Conservation (phyloP, 2,113 vertebrate species). For the Spermophilus dauricus region DNA sequence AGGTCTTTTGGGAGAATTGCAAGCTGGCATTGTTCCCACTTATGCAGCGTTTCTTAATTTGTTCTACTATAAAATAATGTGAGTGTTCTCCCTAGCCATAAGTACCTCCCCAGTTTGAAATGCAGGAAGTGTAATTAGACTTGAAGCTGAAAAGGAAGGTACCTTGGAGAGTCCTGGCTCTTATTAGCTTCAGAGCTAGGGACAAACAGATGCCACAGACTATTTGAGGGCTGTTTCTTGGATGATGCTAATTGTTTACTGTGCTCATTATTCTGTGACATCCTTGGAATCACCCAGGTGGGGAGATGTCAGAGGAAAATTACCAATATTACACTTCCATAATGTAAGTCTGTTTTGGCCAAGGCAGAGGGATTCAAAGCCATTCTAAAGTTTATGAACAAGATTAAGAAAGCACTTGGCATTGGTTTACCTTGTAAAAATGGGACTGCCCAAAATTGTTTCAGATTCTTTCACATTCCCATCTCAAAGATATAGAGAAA, state of each 20-base stretch:
- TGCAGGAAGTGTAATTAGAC: slow-evolving; percentile 78
- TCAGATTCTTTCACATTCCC: neutral
- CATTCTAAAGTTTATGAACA: slow-evolving; percentile 19
- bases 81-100: slow-evolving; percentile 70
- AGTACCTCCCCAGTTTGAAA: slow-evolving; percentile 71
- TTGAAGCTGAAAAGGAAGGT: slow-evolving; percentile 76
- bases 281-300: slow-evolving; percentile 72
- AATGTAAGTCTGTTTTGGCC: slow-evolving; percentile 11
- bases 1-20: slow-evolving; percentile 62
- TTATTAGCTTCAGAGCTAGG: slow-evolving; percentile 67
- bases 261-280: slow-evolving; percentile 72
- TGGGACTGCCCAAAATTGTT: neutral
- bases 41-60: slow-evolving; percentile 78
- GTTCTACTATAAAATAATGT: slow-evolving; percentile 76
- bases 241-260: slow-evolving; percentile 75
- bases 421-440: slow-evolving; percentile 24
- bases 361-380: neutral
- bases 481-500: neutral
- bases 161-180: slow-evolving; percentile 70
- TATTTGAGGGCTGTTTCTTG: slow-evolving; percentile 58
- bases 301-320: slow-evolving; percentile 42
- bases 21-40: slow-evolving; percentile 64
- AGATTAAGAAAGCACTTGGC: neutral
- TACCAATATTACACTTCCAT: neutral
- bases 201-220: slow-evolving; percentile 70